Base-by-base conservation (phyloP, 2,888 invertebrate species). In the Hybos culiciformis region DNA sequence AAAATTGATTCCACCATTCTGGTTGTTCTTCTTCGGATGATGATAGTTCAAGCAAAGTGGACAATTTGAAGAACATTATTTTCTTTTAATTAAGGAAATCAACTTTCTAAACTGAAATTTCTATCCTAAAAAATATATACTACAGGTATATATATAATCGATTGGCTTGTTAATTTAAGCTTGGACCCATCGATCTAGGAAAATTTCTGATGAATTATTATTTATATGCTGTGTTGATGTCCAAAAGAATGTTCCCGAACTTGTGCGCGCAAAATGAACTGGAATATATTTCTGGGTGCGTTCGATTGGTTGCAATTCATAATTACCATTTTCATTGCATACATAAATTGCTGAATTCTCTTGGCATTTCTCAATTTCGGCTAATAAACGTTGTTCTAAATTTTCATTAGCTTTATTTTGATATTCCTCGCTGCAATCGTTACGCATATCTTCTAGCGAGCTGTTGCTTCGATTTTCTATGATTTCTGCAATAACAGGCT, bases 161-260 rank as follows among this genome's bases (percentile, higher is more conserved):
- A 23, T 26, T 26, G 3, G 9, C 26, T 26, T 26, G 11, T 12
- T 5, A 26, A n/a, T 6, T 29, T 29, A 29, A 29, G 29, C 29
- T n/a, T 29, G 29, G 12, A 29, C 29, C 29, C 29, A 29, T 8
- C 29, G 29, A 29, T 29, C 26, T 5, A 12, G 4, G 4, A 29
- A 29, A 29, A 26, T 29, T 29, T 3, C 29, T 12, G 11, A 23
- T 23, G 23, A 23, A 23, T n/a, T n/a, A n/a, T n/a, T n/a, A n/a
- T n/a, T n/a, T n/a, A n/a, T n/a, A n/a, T n/a, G n/a, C n/a, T n/a
- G n/a, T n/a, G 29, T 29, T 4, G 81, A 78, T 36, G 82, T 83
- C 84, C 84, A 85, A 71, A 83, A 83, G 72, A 85, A 84, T 44
- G 83, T 83, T 51, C 84, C 84, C 48, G 80, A 82, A 57, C 80